Base-by-base conservation (phyloP, 2,113 vertebrate genomes). In the Mus spicilegus region DNA sequence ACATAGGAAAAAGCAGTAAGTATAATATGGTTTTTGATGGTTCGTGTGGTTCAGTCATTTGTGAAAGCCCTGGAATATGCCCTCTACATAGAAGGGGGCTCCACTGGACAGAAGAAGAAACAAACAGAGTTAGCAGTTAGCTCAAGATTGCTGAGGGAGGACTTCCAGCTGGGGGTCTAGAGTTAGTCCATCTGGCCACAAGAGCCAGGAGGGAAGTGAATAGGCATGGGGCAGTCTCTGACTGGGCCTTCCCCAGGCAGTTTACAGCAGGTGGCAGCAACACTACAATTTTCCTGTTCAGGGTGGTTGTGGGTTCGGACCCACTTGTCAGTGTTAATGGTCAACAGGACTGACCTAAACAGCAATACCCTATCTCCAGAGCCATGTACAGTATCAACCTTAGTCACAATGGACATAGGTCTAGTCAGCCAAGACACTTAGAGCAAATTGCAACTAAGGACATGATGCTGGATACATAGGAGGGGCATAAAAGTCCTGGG, bases 401-500 rank as follows among this genome's bases (percentile, higher is more conserved):
- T 13, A 10, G 16, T 92, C 58, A n/a, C 58, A 76, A 4, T 3
- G 39, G 58, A 87, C 70, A 95, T 90, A 92, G 49, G 33, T 84
- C 49, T 80, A 92, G 80, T 88, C 70, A 94, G 75, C 30, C 42
- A 63, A 81, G 93, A 70, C 51, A 28, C 87, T 95, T 54, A n/a
- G 81, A 90, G 72, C 61, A 69, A 94, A 87, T 51, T 10, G 39
- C 70, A 93, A 75, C 61, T 14, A 69, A 56, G 72, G 73, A 36
- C 73, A 13, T 54, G 13, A 78, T 93, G 94, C 56, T 90, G 92
- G 92, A 96, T 90, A 87, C 85, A 84, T 24, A 39, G 54, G 90
- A 94, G 92, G 33, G 81, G 49, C 70, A 22, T 72, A 61, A 30
- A 96, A 70, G 16, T 26, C 69, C 91, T 89, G 69, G 0, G 58